Conservation (phyloP, 2,888 invertebrate genomes). For the Pammene fasciana region DNA sequence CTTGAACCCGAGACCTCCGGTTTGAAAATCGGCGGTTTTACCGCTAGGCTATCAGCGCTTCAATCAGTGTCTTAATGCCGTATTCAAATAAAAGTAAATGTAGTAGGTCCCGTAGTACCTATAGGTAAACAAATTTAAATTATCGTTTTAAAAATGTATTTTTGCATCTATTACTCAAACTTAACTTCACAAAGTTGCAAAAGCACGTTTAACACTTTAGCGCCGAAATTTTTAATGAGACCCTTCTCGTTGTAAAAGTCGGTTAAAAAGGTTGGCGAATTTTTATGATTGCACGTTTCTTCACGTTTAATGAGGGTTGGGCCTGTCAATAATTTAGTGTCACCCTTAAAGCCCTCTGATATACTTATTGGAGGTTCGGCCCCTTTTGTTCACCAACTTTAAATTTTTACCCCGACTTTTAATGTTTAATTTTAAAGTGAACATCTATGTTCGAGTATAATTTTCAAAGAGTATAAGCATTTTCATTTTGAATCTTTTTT, state of each 20-base stretch:
- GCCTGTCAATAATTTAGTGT: slow-evolving; percentile 69
- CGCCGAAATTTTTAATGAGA: slow-evolving; percentile 33
- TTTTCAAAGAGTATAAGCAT: neutral
- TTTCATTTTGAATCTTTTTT: neutral
- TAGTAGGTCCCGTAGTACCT: too few species aligned
- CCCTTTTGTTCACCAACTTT: slow-evolving; percentile 46
- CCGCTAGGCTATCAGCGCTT: too few species aligned
- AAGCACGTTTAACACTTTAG: slow-evolving; percentile 26
- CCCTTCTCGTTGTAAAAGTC: slow-evolving; percentile 20
- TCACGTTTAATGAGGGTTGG: slow-evolving; percentile 68
- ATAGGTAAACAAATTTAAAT: neutral
- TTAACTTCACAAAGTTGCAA: slow-evolving; percentile 4
- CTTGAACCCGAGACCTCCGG: too few species aligned
- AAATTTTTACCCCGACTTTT: slow-evolving; percentile 28
- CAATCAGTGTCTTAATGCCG: too few species aligned
- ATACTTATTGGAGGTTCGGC: slow-evolving; percentile 46
- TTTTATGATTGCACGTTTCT: slow-evolving; percentile 63
- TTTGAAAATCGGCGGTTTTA: too few species aligned
- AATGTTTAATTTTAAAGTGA: too few species aligned
- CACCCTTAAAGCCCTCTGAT: slow-evolving; percentile 59
- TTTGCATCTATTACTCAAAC: slow-evolving; percentile 6
- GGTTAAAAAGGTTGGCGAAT: slow-evolving; percentile 37
- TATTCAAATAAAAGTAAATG: too few species aligned
- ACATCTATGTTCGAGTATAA: slow-evolving; percentile 15
- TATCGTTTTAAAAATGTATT: neutral